Percentiles rank a stretch among this genome's conserved stretches.
These are phyloP conservation scores for Aphodius granarius DNA, from an alignment of 2,888 invertebrate genomes.

Conservation along the genomic window DNA sequence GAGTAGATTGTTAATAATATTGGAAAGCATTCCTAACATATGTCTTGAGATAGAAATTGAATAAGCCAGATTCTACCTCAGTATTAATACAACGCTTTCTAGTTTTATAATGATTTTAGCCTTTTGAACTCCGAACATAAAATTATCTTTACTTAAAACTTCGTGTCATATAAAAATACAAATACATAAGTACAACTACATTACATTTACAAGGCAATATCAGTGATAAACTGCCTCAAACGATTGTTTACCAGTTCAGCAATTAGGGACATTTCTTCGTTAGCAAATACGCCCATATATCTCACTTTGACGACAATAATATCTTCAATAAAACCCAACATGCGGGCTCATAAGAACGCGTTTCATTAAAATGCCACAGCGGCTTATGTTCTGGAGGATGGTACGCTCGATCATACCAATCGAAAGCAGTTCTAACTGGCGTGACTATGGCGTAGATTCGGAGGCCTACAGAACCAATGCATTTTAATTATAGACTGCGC, in stretches of 20 bases:
- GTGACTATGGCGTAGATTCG: not conserved
- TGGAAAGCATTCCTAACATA: too few relatives aligned
- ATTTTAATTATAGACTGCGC: constrained; percentile 11
- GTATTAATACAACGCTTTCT: too few relatives aligned
- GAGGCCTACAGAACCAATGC: constrained; percentile 1
- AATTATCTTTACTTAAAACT: too few relatives aligned
- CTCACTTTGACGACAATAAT: not conserved
- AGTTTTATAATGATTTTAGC: too few relatives aligned
- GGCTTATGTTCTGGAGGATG: not conserved
- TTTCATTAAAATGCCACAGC: not conserved
- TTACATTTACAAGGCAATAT: not conserved
- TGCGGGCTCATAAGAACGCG: not conserved
- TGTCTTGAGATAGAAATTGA: too few relatives aligned
- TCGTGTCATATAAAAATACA: too few relatives aligned
- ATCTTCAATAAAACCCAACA: not conserved
- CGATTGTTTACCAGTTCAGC: not conserved
- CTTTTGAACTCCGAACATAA: too few relatives aligned
- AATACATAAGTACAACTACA: too few relatives aligned
- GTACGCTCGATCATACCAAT: not conserved
- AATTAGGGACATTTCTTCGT: not conserved
- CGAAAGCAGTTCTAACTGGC: constrained; percentile 13
- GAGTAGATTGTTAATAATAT: too few relatives aligned
- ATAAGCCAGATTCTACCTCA: too few relatives aligned
- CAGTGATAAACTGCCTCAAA: not conserved
- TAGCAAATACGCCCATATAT: not conserved